Base-by-base conservation (phyloP, 2,797 vertebrate genomes). In the Pipistrellus pipistrellus region DNA sequence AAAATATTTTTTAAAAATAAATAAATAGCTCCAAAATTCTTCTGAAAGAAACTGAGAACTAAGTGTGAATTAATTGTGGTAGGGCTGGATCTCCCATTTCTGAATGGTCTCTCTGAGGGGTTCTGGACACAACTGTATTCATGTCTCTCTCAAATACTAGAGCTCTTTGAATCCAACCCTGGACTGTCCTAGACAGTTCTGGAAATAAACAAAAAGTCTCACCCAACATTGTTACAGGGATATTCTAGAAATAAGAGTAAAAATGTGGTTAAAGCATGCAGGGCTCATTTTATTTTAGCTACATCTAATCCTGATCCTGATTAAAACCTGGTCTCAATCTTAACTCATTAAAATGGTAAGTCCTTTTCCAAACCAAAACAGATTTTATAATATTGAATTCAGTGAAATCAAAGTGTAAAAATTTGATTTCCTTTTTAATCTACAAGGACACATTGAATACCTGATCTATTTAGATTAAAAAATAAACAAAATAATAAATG, bases 381-480 rank as follows among this genome's bases (percentile, higher is more conserved):
- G 1, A 27, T 81, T 38, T 51, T 76, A 30, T 23, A 57, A 71
- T 21, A 71, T 1, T 85, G 46, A 82, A 73, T 30, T 78, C 27
- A 91, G 2, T 66, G 75, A 90, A 94, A 72, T 17, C 27, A 82
- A 62, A 82, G 15, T 25, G 12, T 18, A 77, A 75, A 94, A 85
- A 55, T 51, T 71, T n/a, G 2, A 30, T 72, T 25, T 1, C 25
- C 23, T 66, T 38, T 73, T 68, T 27, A 13, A 20, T 15, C 38
- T 83, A 30, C 3, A 80, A 25, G 55, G 27, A 35, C 81, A 64
- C 59, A 81, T 30, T 66, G 38, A 90, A 25, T 57, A 84, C 1
- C 3, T 92, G 14, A 51, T 93, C 44, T 82, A 81, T 59, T 81
- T 91, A 73, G 25, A 57, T 77, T 66, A 68, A 72, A 44, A 83